phyloP scores from a whole-genome alignment of 2,888 invertebrate genomes.

The Leptopterna dolabrata region DNA sequence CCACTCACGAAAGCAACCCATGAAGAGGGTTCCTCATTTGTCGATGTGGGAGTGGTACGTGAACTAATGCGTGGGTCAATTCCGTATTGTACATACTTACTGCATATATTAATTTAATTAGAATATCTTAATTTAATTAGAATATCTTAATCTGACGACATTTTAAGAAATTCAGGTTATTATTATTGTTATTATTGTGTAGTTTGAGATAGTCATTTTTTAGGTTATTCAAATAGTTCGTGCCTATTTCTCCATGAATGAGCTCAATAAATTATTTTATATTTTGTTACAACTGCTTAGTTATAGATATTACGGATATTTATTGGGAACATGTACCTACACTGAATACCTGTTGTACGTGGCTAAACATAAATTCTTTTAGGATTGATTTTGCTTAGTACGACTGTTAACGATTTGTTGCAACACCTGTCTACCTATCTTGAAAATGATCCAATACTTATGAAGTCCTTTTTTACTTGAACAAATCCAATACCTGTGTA shows the following conservation, averaged over 20 bases:
- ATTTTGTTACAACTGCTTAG: not conserved
- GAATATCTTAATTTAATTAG: not conserved
- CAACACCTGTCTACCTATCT: too few species aligned
- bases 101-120: too few species aligned
- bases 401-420: not conserved
- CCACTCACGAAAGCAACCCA: not conserved
- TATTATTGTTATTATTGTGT: not conserved
- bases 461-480: too few species aligned
- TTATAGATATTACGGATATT: not conserved
- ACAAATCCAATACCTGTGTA: too few species aligned
- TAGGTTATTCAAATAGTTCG: not conserved
- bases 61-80: not conserved
- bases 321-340: not conserved
- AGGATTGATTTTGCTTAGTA: not conserved
- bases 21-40: not conserved
- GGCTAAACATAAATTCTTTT: not conserved
- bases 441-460: too few species aligned
- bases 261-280: conserved; percentile 3
- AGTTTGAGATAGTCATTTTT: not conserved
- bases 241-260: not conserved
- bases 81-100: not conserved
- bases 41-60: not conserved
- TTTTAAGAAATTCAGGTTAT: not conserved
- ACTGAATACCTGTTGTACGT: not conserved
- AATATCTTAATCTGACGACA: not conserved